Conservation (phyloP, 2,888 invertebrate genomes). For the Eretmocerus hayati region DNA sequence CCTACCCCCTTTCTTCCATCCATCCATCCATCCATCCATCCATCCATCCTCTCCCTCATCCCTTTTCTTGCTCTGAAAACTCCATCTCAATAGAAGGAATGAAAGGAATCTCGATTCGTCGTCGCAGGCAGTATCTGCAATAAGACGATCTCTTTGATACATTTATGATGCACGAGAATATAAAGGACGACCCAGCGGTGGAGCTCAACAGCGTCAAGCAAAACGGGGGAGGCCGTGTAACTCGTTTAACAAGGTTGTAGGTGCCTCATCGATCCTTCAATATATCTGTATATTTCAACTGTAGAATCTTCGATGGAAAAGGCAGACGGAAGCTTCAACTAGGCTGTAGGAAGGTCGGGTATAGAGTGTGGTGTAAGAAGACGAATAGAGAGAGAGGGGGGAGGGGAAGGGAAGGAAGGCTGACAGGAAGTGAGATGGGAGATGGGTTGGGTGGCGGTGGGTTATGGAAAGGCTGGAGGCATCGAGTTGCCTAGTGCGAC, state of each 20-base stretch:
- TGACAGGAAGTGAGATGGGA: too few relatives aligned
- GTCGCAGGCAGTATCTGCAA: too few relatives aligned
- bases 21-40: too few relatives aligned
- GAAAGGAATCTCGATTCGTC: too few relatives aligned
- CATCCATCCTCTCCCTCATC: too few relatives aligned
- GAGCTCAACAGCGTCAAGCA: conserved; percentile 21
- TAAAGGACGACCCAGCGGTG: conserved; percentile 25
- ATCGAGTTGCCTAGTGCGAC: conserved; percentile 27
- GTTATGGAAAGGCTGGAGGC: too few relatives aligned
- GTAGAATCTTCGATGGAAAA: conserved; percentile 6
- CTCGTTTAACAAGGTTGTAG: conserved; percentile 23
- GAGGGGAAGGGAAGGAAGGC: conserved; percentile 27
- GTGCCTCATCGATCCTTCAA: conserved; percentile 15
- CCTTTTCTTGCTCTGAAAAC: too few relatives aligned
- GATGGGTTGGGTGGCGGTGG: too few relatives aligned
- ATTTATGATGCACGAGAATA: conserved; percentile 26
- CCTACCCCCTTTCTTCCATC: too few relatives aligned
- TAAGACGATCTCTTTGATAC: conserved; percentile 32
- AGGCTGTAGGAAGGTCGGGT: too few relatives aligned
- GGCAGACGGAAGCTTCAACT: too few relatives aligned
- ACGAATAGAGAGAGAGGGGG: conserved; percentile 16
- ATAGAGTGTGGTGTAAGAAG: conserved; percentile 17
- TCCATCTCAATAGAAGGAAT: too few relatives aligned
- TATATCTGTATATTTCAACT: background rate
- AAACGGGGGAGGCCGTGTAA: conserved; percentile 17